Conservation (phyloP, 2,888 invertebrate species). For the Hydrotaea diabolus region DNA sequence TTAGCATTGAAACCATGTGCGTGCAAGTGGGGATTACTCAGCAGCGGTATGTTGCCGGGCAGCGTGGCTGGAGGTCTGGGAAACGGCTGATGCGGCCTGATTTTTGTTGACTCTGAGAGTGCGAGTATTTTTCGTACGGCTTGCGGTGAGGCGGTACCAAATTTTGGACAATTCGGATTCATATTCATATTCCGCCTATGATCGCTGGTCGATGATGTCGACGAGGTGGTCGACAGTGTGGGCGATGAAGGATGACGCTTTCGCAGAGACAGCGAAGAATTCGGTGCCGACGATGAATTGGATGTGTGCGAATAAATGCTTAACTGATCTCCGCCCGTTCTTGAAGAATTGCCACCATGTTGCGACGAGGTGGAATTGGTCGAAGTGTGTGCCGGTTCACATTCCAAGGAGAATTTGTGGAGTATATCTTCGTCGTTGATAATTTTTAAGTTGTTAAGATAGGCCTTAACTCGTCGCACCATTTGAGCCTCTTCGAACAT, state of each 20-base stretch:
- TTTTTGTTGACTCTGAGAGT: constrained; percentile 92
- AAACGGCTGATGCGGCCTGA: constrained; percentile 91
- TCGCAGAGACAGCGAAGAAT: constrained; percentile 82
- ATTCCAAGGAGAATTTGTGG: constrained; percentile 93
- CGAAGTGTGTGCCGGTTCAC: constrained; percentile 85
- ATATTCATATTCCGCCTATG: constrained; percentile 75
- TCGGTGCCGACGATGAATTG: constrained; percentile 82
- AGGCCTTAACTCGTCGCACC: constrained; percentile 98
- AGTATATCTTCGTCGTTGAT: constrained; percentile 95
- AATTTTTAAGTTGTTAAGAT: constrained; percentile 92
- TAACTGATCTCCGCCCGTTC: constrained; percentile 79
- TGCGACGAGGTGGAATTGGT: constrained; percentile 75
- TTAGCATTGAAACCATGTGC: constrained; percentile 67
- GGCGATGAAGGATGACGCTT: constrained; percentile 96
- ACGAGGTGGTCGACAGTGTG: constrained; percentile 94
- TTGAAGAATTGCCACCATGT: constrained; percentile 68
- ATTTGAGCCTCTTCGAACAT: constrained; percentile 99
- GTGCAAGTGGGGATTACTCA: constrained; percentile 79
- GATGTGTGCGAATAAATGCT: constrained; percentile 82
- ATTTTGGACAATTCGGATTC: constrained; percentile 83
- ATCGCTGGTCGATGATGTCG: constrained; percentile 86
- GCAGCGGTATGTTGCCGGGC: constrained; percentile 82
- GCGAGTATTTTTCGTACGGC: constrained; percentile 97
- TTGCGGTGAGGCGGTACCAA: constrained; percentile 95
- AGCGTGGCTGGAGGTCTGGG: constrained; percentile 82